Evolutionary conservation across 2,888 invertebrate species (phyloP).

Genomic region (Rhyacophila evoluta): DNA sequence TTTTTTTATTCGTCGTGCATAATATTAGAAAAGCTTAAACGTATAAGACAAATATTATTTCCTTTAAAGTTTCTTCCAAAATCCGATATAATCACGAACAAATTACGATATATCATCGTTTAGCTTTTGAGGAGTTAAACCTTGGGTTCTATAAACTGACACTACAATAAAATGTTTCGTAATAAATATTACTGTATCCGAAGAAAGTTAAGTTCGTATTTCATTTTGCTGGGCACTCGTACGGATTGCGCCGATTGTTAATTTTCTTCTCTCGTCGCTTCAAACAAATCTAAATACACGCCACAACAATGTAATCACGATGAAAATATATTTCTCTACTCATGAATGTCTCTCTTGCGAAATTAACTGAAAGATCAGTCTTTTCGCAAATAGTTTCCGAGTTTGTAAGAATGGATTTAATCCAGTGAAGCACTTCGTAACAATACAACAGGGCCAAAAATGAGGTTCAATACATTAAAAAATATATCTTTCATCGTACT

Average conservation of each 20-base stretch:
- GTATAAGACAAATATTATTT: too few species aligned
- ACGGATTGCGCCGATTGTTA: neutral
- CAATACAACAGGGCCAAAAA: too few species aligned
- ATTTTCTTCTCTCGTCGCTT: neutral
- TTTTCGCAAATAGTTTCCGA: neutral
- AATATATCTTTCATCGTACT: too few species aligned
- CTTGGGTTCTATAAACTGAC: neutral
- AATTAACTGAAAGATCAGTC: neutral
- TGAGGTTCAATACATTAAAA: too few species aligned
- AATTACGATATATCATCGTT: too few species aligned
- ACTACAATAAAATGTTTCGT: neutral
- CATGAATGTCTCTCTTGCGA: neutral
- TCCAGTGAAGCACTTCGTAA: neutral
- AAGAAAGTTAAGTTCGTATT: neutral
- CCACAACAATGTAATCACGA: conserved; percentile 16
- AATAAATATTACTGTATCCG: neutral
- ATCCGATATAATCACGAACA: too few species aligned
- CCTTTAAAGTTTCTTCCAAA: too few species aligned
- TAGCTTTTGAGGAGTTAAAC: too few species aligned
- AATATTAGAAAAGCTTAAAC: too few species aligned
- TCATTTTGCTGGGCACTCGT: neutral
- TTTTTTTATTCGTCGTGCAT: too few species aligned
- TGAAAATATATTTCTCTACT: neutral
- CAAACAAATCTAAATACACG: neutral
- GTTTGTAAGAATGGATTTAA: neutral